phyloP scores from a whole-genome alignment of 2,888 invertebrate species.

The Synergus japonicus region DNA sequence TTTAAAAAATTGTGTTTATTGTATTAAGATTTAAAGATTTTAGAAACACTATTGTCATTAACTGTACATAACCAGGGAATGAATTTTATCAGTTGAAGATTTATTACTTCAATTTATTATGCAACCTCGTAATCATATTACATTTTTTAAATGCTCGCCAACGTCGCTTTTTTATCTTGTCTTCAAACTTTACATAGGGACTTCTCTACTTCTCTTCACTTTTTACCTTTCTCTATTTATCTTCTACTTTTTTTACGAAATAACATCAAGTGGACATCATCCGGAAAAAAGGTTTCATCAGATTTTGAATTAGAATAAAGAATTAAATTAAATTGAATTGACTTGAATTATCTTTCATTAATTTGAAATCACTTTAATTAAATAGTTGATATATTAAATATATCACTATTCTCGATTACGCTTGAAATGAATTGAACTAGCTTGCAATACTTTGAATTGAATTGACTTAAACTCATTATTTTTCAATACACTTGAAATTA shows the following conservation, averaged over 20 bases:
- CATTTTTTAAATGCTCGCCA: slow-evolving; percentile 15
- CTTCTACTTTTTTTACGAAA: neutral
- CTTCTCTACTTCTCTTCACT: neutral
- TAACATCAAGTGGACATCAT: neutral
- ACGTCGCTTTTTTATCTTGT: slow-evolving; percentile 6
- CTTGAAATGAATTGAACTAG: too few relatives aligned
- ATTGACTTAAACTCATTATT: too few relatives aligned
- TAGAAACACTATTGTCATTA: neutral
- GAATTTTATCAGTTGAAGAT: slow-evolving; percentile 27
- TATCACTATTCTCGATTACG: too few relatives aligned
- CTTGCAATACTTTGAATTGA: too few relatives aligned
- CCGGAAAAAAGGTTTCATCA: neutral
- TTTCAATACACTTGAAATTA: too few relatives aligned
- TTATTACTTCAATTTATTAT: slow-evolving; percentile 36
- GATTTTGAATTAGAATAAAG: neutral
- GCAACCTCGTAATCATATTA: slow-evolving; percentile 35
- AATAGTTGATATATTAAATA: too few relatives aligned
- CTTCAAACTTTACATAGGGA: slow-evolving; percentile 8
- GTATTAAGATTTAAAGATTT: neutral
- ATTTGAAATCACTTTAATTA: too few relatives aligned
- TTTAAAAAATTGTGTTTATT: neutral
- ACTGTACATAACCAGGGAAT: slow-evolving; percentile 26
- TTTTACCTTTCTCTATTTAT: slow-evolving; percentile 12
- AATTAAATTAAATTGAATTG: too few relatives aligned
- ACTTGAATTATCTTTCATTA: too few relatives aligned